Evolutionary conservation across 2,888 invertebrate species (phyloP), one percentile per base, ranked within the genome.

Genomic region (Eretmocerus hayati): DNA sequence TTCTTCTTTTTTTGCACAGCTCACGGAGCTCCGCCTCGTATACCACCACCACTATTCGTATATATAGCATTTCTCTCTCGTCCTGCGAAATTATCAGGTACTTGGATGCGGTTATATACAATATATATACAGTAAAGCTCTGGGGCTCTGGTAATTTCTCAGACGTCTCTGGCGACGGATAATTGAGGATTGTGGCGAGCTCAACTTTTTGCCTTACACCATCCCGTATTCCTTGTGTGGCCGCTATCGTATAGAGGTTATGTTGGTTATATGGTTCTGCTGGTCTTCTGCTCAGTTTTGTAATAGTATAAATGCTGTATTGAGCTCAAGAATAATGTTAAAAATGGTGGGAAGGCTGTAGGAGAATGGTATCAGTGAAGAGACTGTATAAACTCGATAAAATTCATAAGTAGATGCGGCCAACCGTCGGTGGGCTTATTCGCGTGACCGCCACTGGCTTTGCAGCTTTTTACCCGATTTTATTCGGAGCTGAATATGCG

Each of bases 21-120:
- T 6, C 26, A 26, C 11, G 22, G 36, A 37, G 36, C 50, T 50
- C 50, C 46, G 46, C 46, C 50, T 47, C 52, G 40, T 19, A 11
- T 22, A 37, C 44, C 45, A 42, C 48, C 45, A 41, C 47, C 57
- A 61, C 60, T 63, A 64, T 60, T 63, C 65, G 66, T 65, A 65
- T 16, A n/a, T 33, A 1, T 30, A 9, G 8, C 65, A 57, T 59
- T 62, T 67, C 64, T 62, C 64, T 61, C 64, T 64, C 62, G 33
- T 33, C 15, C 15, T 15, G 58, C 59, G 59, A 64, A 65, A 69
- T 67, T 67, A 67, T 68, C 65, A 65, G 62, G 57, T 60, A 64
- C 59, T 53, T 61, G 62, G 59, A 61, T 61, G 56, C 55, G 57
- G 56, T 40, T 59, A 59, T 56, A 53, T 56, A 53, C 35, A 33